Evolutionary conservation across 2,888 invertebrate genomes (phyloP).

Genomic region (Ornithoptera alexandrae): DNA sequence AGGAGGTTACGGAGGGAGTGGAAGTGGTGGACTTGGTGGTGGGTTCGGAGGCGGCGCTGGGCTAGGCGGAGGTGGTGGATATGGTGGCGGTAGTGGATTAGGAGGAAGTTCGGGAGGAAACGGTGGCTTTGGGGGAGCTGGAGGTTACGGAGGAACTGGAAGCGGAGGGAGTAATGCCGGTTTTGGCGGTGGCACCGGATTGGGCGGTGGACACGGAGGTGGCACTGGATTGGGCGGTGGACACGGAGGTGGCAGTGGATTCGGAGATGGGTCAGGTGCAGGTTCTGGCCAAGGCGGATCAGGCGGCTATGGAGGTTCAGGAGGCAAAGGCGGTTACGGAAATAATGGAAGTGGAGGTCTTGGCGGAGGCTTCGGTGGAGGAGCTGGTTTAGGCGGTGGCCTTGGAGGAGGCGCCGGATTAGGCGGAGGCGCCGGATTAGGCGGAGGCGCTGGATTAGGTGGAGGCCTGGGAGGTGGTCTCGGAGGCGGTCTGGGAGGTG

Average conservation of each 20-base stretch:
- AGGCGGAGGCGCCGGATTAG: conserved; percentile 33
- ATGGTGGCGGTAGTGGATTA: conserved; percentile 4
- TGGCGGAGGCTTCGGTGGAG: conserved; percentile 28
- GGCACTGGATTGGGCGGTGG: conserved; percentile 32
- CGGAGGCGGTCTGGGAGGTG: conserved; percentile 32
- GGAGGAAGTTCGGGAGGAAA: conserved; percentile 31
- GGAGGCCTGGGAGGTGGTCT: conserved; percentile 30
- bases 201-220: conserved; percentile 32
- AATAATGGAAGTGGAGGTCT: conserved; percentile 14
- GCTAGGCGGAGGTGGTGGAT: conserved; percentile 8
- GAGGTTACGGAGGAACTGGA: conserved; percentile 39
- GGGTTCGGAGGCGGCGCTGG: conserved; percentile 28
- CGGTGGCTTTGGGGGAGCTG: conserved; percentile 33
- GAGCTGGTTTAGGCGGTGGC: conserved; percentile 35
- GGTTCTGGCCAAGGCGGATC: conserved; percentile 43
- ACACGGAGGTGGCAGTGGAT: conserved; percentile 32
- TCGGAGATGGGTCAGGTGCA: conserved; percentile 42
- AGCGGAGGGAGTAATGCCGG: conserved; percentile 39
- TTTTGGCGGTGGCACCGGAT: conserved; percentile 32
- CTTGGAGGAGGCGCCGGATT: conserved; percentile 35
- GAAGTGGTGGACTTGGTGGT: conserved; percentile 25
- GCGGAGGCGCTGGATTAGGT: conserved; percentile 1
- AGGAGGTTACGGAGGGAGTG: conserved; percentile 32
- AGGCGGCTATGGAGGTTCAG: conserved; percentile 27
- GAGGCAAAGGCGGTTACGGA: conserved; percentile 31